phyloP scores from a whole-genome alignment of 2,113 vertebrate genomes.

The Synodontis membranacea region DNA sequence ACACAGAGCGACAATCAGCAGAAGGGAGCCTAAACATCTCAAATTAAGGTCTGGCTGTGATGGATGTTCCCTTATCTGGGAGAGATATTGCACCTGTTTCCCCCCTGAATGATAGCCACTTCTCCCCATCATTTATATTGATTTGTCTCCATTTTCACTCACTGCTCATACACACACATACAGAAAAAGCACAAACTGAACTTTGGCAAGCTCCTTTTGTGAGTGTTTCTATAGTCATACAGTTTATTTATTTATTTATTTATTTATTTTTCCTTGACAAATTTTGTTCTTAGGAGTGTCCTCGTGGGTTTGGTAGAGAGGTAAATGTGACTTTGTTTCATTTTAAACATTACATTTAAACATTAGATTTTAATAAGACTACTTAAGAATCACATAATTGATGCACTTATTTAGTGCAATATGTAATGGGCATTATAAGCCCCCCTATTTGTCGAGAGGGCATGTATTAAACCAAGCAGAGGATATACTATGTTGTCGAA shows the following conservation, averaged over 20 bases:
- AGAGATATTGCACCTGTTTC: conserved; percentile 71
- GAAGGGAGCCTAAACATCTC: conserved; percentile 70
- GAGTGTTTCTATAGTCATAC: neutral
- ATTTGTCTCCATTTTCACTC: conserved; percentile 64
- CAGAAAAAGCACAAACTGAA: neutral
- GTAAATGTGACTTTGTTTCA: neutral
- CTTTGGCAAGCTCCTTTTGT: neutral
- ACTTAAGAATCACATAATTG: neutral
- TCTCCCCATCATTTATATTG: conserved; percentile 71
- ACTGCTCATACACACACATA: conserved; percentile 2
- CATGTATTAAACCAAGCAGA: neutral
- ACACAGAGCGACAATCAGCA: conserved; percentile 63
- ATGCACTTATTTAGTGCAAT: neutral
- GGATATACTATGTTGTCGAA: neutral
- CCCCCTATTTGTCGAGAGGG: neutral
- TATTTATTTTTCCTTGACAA: neutral
- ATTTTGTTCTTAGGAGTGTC: neutral
- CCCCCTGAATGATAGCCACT: conserved; percentile 67
- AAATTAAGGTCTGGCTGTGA: conserved; percentile 73
- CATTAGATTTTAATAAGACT: neutral
- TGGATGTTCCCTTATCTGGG: conserved; percentile 69
- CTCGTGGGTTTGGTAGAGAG: neutral
- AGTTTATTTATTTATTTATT: neutral
- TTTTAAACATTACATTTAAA: neutral
- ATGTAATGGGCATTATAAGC: neutral